Conservation (phyloP, 2,797 vertebrate genomes). For the Thunnus albacares region DNA sequence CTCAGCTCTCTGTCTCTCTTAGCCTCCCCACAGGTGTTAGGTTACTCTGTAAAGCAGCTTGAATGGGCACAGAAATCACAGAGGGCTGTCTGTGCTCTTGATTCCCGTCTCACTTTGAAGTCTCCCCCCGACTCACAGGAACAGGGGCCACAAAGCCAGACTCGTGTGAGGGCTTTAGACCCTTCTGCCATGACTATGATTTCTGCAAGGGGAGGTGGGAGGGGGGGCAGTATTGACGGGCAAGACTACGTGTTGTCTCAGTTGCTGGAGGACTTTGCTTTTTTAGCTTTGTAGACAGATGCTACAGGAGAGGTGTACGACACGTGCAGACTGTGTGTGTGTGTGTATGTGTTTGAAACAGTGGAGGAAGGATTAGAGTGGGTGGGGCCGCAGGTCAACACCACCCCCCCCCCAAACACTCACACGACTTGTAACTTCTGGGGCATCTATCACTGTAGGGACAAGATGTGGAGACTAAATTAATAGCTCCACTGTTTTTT, state of each 20-base stretch:
- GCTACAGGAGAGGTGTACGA: constrained; percentile 31
- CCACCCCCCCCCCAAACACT: not conserved
- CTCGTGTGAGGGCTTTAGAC: constrained; percentile 79
- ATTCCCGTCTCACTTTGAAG: constrained; percentile 83
- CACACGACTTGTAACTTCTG: constrained; percentile 18
- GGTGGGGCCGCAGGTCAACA: constrained; percentile 49
- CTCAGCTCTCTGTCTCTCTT: constrained; percentile 48
- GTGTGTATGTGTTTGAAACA: constrained; percentile 11
- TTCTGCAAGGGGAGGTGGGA: constrained; percentile 28
- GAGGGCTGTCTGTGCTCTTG: constrained; percentile 79
- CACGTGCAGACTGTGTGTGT: constrained; percentile 12
- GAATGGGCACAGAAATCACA: constrained; percentile 80
- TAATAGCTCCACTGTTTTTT: constrained; percentile 78
- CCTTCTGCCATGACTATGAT: constrained; percentile 54
- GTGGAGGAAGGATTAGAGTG: constrained; percentile 71
- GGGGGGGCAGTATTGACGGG: constrained; percentile 42
- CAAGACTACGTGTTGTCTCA: constrained; percentile 62
- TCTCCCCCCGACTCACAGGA: constrained; percentile 70
- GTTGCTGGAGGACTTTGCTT: constrained; percentile 63
- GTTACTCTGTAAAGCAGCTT: constrained; percentile 81
- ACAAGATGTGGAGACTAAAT: constrained; percentile 65
- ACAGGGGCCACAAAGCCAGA: constrained; percentile 75
- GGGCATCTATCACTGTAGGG: constrained; percentile 56
- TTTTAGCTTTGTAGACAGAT: constrained; percentile 69
- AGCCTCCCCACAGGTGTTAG: constrained; percentile 80